Base-by-base conservation (phyloP, 2,888 invertebrate genomes). In the Rhingia rostrata region DNA sequence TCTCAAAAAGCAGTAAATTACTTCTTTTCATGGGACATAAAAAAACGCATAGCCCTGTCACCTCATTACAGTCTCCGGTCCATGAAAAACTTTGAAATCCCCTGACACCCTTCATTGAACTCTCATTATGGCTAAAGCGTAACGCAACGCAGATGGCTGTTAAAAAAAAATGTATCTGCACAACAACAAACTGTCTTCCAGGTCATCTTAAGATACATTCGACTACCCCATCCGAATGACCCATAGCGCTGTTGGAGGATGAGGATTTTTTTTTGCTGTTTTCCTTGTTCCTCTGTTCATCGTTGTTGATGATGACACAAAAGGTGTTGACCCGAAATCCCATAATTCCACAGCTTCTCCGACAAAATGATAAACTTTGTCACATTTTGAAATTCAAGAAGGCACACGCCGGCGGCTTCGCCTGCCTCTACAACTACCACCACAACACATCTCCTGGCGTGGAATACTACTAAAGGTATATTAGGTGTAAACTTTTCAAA, bases 241-340 rank as follows among this genome's bases (percentile, higher is more conserved):
- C 32, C 51, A 14, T 4, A 47, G 22, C 14, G 4, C 61, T 61
- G 66, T 61, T 51, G 58, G 53, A 41, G 47, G 49, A 78, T 63
- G 69, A 58, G 37, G 41, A 74, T 5, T 45, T 74, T 63, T 69
- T 54, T 58, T 45, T 14, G 14, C 10, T 79, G 5, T 60, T 22
- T 51, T 58, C 14, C 64, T 35, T 66, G 64, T 70, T 64, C 22
- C 54, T 7, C 66, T n/a, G 77, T 79, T 74, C 67, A 58, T 83
- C 73, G 78, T 78, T 83, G 83, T 83, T 83, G 67, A 83, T 83
- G 79, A 83, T 83, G 83, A 73, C 83, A 79, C 79, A 83, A 83
- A 83, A 83, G 79, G 83, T 83, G 83, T 83, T 83, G 83, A 83
- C 83, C 83, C 83, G 58, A 79, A 83, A 83, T 78, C 73, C 73